Conservation (phyloP, 1,140 invertebrate species). For the Heliconius hewitsoni region DNA sequence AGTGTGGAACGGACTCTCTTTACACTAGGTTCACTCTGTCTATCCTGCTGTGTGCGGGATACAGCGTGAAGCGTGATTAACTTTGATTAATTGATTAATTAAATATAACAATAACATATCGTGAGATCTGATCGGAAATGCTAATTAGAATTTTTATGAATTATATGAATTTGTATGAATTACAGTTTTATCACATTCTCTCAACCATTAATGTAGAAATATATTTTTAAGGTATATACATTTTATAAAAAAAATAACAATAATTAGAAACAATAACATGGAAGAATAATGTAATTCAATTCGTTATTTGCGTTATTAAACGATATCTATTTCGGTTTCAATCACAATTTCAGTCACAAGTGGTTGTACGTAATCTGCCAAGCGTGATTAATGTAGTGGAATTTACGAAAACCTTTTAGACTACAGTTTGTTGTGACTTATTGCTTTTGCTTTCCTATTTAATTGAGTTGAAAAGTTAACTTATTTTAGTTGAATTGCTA, state of each 20-base stretch:
- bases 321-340: slow-evolving; percentile 32
- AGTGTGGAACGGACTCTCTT: too few species aligned
- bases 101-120: too few species aligned
- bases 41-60: too few species aligned
- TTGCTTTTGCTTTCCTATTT: slow-evolving; percentile 26
- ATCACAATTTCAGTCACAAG: slow-evolving; percentile 31
- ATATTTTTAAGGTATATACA: too few species aligned
- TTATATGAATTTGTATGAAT: too few species aligned
- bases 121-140: too few species aligned
- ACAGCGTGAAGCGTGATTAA: too few species aligned
- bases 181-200: too few species aligned
- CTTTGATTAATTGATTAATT: too few species aligned
- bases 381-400: slow-evolving; percentile 36
- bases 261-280: neutral
- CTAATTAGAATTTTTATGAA: too few species aligned
- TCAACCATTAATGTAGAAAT: too few species aligned
- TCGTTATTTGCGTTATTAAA: slow-evolving; percentile 19
- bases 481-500: neutral
- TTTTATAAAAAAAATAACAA: neutral
- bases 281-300: slow-evolving; percentile 5
- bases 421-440: slow-evolving; percentile 31
- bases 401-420: slow-evolving; percentile 39
- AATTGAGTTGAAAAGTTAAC: neutral
- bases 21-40: too few species aligned
- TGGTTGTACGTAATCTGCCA: slow-evolving; percentile 31